Evolutionary conservation across 2,888 invertebrate species (phyloP).

Genomic region (Diadromus collaris): DNA sequence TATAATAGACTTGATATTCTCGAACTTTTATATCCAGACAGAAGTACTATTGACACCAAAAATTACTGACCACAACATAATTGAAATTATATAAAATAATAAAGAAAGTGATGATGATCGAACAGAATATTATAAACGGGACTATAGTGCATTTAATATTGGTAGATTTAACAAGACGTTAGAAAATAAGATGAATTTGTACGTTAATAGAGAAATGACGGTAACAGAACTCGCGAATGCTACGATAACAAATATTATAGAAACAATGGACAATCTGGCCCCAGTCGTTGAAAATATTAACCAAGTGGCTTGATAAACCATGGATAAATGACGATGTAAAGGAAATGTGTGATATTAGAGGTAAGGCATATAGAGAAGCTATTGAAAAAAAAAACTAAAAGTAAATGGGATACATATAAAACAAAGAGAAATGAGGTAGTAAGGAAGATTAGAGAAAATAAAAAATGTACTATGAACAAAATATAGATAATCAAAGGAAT

Average conservation of each 20-base stretch:
- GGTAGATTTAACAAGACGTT: slow-evolving; percentile 3
- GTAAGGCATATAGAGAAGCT: slow-evolving; percentile 24
- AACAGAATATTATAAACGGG: slow-evolving; percentile 20
- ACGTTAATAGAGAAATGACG: background rate
- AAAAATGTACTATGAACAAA: slow-evolving; percentile 39
- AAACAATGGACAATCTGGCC: slow-evolving; percentile 17
- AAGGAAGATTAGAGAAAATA: slow-evolving; percentile 14
- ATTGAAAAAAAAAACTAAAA: background rate
- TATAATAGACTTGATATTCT: background rate
- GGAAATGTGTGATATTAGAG: slow-evolving; percentile 8
- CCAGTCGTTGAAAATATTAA: slow-evolving; percentile 13
- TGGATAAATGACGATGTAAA: slow-evolving; percentile 29
- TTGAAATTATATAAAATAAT: background rate
- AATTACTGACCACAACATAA: slow-evolving; percentile 39
- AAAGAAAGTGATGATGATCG: background rate
- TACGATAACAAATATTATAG: slow-evolving; percentile 11
- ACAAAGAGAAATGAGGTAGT: slow-evolving; percentile 22
- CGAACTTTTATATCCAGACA: background rate
- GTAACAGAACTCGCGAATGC: background rate
- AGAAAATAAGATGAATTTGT: slow-evolving; percentile 19
- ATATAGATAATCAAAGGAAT: slow-evolving; percentile 25
- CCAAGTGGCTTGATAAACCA: slow-evolving; percentile 30
- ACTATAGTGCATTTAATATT: slow-evolving; percentile 18
- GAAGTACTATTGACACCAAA: slow-evolving; percentile 17
- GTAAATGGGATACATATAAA: slow-evolving; percentile 19